phyloP scores from a whole-genome alignment of 2,797 vertebrate species.

The Fistularia tabacaria region DNA sequence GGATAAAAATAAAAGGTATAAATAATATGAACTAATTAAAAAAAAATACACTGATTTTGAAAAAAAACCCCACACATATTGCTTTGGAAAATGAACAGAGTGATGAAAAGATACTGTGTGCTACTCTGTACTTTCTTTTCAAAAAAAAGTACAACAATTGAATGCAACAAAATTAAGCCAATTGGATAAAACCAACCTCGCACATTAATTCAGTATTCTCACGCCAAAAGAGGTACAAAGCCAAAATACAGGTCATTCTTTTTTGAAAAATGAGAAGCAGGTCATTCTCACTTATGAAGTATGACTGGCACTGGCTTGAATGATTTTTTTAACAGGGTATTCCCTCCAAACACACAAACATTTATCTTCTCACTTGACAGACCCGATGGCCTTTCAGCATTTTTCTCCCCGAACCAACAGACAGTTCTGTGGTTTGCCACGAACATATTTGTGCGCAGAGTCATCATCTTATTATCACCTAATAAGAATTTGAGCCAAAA shows the following conservation, averaged over 20 bases:
- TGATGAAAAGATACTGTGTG: too few species aligned
- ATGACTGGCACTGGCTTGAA: not conserved
- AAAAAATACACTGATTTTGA: too few species aligned
- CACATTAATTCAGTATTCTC: not conserved
- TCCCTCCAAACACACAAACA: constrained; percentile 6
- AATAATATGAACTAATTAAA: too few species aligned
- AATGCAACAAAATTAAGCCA: too few species aligned
- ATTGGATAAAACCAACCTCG: too few species aligned
- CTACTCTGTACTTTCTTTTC: too few species aligned
- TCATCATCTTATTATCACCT: constrained; percentile 78
- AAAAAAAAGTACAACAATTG: too few species aligned
- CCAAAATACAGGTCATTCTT: not conserved
- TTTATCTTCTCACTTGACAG: constrained; percentile 20
- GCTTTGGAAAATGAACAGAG: too few species aligned
- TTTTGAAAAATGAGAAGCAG: not conserved
- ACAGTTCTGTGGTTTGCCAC: too few species aligned
- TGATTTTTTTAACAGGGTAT: not conserved
- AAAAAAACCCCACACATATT: too few species aligned
- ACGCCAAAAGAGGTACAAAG: not conserved
- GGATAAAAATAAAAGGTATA: too few species aligned
- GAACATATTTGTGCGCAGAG: constrained; percentile 24
- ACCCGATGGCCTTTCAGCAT: constrained; percentile 25
- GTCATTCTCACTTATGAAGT: not conserved
- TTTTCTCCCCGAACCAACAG: constrained; percentile 25
- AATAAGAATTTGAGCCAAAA: constrained; percentile 71